Evolutionary conservation across 2,797 vertebrate genomes (phyloP).

Genomic region (Enteromius trimaculatus): DNA sequence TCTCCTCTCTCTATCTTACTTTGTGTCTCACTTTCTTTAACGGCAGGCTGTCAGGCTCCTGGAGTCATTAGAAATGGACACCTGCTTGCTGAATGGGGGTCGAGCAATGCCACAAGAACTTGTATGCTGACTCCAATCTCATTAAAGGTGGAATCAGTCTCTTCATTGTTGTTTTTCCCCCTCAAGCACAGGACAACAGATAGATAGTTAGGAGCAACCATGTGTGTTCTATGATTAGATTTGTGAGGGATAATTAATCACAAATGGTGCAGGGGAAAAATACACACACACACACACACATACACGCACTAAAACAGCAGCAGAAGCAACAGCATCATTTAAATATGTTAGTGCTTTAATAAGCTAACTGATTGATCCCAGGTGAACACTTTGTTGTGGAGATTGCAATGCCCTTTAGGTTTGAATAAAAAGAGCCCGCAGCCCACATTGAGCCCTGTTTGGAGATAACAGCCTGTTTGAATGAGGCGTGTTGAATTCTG

Average conservation of each 20-base stretch:
- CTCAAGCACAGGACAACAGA: slow-evolving; percentile 57
- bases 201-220: slow-evolving; percentile 63
- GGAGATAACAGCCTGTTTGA: slow-evolving; percentile 45
- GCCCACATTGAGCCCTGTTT: slow-evolving; percentile 37
- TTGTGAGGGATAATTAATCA: slow-evolving; percentile 67
- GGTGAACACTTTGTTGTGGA: slow-evolving; percentile 66
- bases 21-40: not conserved
- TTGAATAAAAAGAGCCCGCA: slow-evolving; percentile 62
- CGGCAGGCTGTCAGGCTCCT: slow-evolving; percentile 28
- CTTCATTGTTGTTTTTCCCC: slow-evolving; percentile 53
- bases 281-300: slow-evolving; percentile 53
- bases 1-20: not conserved
- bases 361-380: slow-evolving; percentile 67
- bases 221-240: slow-evolving; percentile 66
- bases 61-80: slow-evolving; percentile 54
- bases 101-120: slow-evolving; percentile 52
- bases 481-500: slow-evolving; percentile 45
- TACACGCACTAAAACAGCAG: slow-evolving; percentile 26
- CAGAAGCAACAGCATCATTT: slow-evolving; percentile 53
- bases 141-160: slow-evolving; percentile 61
- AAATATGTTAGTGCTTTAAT: slow-evolving; percentile 66
- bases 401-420: slow-evolving; percentile 64
- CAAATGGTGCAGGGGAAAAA: slow-evolving; percentile 61
- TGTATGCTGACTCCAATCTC: slow-evolving; percentile 59
- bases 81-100: slow-evolving; percentile 57